Conservation (phyloP, 2,113 vertebrate genomes). For the Pollimyrus isidori region DNA sequence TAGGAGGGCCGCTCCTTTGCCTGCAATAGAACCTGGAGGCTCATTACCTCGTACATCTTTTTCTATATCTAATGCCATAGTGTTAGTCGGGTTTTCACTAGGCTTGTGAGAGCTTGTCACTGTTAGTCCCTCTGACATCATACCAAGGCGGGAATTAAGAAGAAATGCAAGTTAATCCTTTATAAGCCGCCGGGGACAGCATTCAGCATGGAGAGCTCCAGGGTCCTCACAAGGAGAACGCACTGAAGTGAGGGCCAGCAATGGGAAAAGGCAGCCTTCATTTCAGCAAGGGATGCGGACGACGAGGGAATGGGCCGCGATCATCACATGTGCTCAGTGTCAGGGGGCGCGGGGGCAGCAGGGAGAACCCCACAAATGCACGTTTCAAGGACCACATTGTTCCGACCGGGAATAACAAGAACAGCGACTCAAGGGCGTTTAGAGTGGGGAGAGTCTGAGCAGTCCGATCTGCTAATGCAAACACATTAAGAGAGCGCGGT, state of each 20-base stretch:
- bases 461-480: conserved; percentile 26
- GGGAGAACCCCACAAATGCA: background rate
- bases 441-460: background rate
- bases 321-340: background rate
- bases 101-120: background rate
- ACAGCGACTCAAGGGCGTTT: background rate
- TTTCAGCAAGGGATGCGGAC: background rate
- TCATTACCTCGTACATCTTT: background rate
- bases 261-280: background rate
- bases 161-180: background rate
- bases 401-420: background rate
- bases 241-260: background rate
- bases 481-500: conserved; percentile 35
- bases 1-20: background rate
- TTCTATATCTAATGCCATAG: background rate
- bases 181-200: background rate
- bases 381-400: background rate
- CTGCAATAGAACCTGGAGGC: background rate
- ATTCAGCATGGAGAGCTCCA: background rate
- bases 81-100: background rate
- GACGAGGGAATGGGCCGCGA: background rate
- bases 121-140: background rate
- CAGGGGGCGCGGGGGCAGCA: background rate
- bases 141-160: background rate
- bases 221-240: background rate